Evolutionary conservation across 2,797 vertebrate genomes (phyloP), one percentile per base, ranked within the genome.

Genomic region (Salmo trutta): DNA sequence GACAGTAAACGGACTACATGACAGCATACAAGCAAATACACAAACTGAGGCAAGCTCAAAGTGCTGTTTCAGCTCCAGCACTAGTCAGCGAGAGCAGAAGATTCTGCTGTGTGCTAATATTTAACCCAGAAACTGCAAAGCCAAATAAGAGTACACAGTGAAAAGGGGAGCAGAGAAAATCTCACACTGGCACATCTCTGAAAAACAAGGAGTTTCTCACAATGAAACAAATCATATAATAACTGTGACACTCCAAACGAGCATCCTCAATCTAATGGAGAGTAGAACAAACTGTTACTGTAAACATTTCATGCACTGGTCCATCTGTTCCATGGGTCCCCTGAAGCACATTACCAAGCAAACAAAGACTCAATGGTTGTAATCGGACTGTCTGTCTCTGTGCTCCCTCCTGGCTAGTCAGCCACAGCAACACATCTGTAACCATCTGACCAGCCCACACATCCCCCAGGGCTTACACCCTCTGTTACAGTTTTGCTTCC

Each of bases 401-500:
- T 74, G 78, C 82, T 59, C 74, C 84, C 80, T 82, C 86, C 80
- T 81, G 79, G 78, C 71, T 68, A 85, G 87, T 93, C 89, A 82
- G 85, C 90, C 27, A 75, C 84, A 86, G 75, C 84, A 86, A 82
- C 87, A 89, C 88, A 91, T 94, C 88, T 90, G 93, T 93, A 93
- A 94, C 94, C 94, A 95, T 94, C 94, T 95, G 95, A 96, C 95
- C 93, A 85, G 93, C 92, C 93, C 94, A 93, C 90, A 89, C 87
- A 90, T 82, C 56, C 54, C 89, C 88, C 92, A 90, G 90, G 92
- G 92, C 89, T 94, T 95, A 7, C 93, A 93, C 93, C 93, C 93
- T 93, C 93, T 87, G 93, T 95, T 93, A 95, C 95, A 95, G 95
- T 95, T 94, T 93, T 95, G 95, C 94, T 94, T 95, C 94, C 94